Conservation (phyloP, 92 coral and sea anemone genomes). For the Palythoa caribaeorum region DNA sequence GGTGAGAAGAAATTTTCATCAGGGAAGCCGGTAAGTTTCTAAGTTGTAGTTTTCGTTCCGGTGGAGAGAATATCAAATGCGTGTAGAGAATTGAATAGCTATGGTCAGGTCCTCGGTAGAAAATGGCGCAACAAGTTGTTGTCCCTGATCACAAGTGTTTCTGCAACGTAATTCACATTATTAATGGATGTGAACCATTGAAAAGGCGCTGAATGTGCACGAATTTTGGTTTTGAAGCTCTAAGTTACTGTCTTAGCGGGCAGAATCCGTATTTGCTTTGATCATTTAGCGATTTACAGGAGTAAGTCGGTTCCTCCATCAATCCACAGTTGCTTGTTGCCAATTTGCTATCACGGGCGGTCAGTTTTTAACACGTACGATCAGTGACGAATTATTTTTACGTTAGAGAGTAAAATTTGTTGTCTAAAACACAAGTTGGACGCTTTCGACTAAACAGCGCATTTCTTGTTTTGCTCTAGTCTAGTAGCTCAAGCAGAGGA, state of each 20-base stretch:
- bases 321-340: not conserved
- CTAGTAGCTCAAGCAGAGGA: slow-evolving; percentile 3
- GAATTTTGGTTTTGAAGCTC: not conserved
- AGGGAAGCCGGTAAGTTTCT: slow-evolving; percentile 17
- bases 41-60: slow-evolving; percentile 15
- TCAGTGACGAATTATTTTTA: no score
- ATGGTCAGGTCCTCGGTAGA: slow-evolving; percentile 1
- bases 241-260: no score
- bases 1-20: slow-evolving; percentile 34
- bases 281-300: not conserved
- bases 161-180: not conserved
- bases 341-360: no score
- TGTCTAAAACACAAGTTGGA: no score
- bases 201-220: not conserved
- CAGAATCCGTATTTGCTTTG: not conserved
- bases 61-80: not conserved
- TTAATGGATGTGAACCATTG: not conserved
- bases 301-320: not conserved
- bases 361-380: no score
- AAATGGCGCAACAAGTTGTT: slow-evolving; percentile 54
- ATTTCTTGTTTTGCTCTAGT: slow-evolving; percentile 17
- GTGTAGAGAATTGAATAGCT: not conserved
- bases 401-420: no score
- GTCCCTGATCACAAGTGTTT: not conserved
- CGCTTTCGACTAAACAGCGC: not conserved